Evolutionary conservation across 2,888 invertebrate genomes (phyloP).

Genomic region (Tipula helvola): DNA sequence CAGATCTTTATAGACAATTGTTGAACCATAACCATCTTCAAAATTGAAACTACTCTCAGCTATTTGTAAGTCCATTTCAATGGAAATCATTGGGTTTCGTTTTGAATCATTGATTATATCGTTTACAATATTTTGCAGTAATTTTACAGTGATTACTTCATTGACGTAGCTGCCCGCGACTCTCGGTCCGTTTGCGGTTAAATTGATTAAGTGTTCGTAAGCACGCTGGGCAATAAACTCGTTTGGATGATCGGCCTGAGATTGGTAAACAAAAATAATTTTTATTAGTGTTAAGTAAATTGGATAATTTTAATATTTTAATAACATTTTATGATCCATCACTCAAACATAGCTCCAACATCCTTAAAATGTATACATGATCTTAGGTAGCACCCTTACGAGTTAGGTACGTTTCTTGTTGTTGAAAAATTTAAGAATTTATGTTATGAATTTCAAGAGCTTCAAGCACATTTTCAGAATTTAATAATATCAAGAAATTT

Average conservation of each 20-base stretch:
- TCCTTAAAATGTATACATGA: no score
- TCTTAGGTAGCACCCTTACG: no score
- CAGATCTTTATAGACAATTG: conserved; percentile 25
- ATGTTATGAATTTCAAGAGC: no score
- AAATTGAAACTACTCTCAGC: conserved; percentile 25
- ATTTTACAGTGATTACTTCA: conserved; percentile 47
- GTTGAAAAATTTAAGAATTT: no score
- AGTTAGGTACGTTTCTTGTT: no score
- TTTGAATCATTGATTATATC: conserved; percentile 24
- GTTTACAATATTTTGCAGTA: conserved; percentile 25
- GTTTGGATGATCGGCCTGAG: conserved; percentile 26
- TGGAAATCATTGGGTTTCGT: conserved; percentile 20
- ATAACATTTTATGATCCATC: no score
- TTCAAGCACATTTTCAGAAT: no score
- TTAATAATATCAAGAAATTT: no score
- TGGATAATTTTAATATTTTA: not conserved
- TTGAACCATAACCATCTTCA: not conserved
- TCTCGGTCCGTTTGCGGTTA: conserved; percentile 55
- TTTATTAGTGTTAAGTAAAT: not conserved
- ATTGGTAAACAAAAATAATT: not conserved
- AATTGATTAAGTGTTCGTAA: conserved; percentile 43
- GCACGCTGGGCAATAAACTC: conserved; percentile 59
- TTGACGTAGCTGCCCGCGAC: conserved; percentile 60
- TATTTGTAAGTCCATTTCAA: conserved; percentile 29
- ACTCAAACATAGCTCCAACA: no score